Percentiles rank a stretch among this genome's conserved stretches.
phyloP scores from a whole-genome alignment of 2,888 invertebrate species.

The Drosophila austrosaltans region DNA sequence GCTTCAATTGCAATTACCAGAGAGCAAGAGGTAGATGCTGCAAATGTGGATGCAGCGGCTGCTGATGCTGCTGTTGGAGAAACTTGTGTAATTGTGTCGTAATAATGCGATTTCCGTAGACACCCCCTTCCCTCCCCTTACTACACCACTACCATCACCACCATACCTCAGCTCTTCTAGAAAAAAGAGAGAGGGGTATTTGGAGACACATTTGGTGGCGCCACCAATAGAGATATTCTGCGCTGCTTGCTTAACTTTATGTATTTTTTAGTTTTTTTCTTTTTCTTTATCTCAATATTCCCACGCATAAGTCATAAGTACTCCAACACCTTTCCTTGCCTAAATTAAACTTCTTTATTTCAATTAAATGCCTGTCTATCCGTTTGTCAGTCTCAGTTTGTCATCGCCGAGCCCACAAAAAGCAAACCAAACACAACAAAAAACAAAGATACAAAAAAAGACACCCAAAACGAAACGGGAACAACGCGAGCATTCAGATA shows the following conservation, averaged over 20 bases:
- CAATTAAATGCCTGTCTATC: constrained; percentile 66
- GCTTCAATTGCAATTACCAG: constrained; percentile 77
- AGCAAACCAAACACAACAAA: background rate
- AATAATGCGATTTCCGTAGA: constrained; percentile 63
- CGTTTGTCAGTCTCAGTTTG: constrained; percentile 59
- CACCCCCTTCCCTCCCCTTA: no score
- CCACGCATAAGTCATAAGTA: constrained; percentile 59
- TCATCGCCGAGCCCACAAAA: constrained; percentile 72
- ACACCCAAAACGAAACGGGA: constrained; percentile 58
- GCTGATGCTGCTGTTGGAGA: constrained; percentile 38
- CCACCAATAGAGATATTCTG: constrained; percentile 58
- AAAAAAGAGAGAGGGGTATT: constrained; percentile 12
- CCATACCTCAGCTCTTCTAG: background rate
- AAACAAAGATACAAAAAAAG: background rate
- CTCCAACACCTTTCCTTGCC: constrained; percentile 64
- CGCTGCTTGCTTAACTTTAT: constrained; percentile 13
- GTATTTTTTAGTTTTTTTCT: constrained; percentile 25
- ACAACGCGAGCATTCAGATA: constrained; percentile 70
- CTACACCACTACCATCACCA: no score
- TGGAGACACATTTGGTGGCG: constrained; percentile 65
- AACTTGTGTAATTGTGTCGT: constrained; percentile 77
- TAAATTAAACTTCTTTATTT: constrained; percentile 78
- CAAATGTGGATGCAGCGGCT: background rate
- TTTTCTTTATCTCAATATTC: constrained; percentile 45
- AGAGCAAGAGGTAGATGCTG: constrained; percentile 15